Evolutionary conservation across 1,140 invertebrate genomes (phyloP).

Genomic region (Halictus rubicundus): DNA sequence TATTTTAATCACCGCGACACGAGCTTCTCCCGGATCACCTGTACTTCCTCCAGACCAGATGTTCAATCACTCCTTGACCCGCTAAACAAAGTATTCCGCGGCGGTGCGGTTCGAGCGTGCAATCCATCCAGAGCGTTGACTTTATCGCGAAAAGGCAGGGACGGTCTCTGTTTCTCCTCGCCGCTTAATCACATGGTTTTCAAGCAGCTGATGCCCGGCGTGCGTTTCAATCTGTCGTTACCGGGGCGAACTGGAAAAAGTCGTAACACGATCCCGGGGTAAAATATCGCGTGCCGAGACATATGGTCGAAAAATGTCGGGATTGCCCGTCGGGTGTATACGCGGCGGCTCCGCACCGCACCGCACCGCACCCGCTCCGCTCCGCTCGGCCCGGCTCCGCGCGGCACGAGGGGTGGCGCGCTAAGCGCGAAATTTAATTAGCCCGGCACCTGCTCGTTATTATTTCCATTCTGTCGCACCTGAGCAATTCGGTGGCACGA

Average conservation of each 20-base stretch:
- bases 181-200: neutral
- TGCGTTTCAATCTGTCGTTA: slow-evolving; percentile 35
- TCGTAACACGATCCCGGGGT: slow-evolving; percentile 15
- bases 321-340: neutral
- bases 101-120: too few species aligned
- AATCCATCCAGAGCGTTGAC: too few species aligned
- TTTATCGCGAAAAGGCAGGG: neutral
- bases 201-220: neutral
- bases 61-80: too few species aligned
- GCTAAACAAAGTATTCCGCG: too few species aligned
- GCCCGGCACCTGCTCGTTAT: slow-evolving; percentile 46
- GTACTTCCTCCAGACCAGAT: too few species aligned
- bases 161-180: neutral
- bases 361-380: neutral
- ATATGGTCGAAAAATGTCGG: slow-evolving; percentile 15
- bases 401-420: neutral
- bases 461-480: slow-evolving; percentile 42
- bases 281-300: slow-evolving; percentile 47
- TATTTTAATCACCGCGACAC: too few species aligned
- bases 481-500: slow-evolving; percentile 45
- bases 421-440: slow-evolving; percentile 43
- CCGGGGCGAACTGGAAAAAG: neutral
- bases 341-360: neutral
- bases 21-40: too few species aligned
- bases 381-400: neutral